phyloP scores from a whole-genome alignment of 2,888 invertebrate species.

The Leptogaster cylindrica region DNA sequence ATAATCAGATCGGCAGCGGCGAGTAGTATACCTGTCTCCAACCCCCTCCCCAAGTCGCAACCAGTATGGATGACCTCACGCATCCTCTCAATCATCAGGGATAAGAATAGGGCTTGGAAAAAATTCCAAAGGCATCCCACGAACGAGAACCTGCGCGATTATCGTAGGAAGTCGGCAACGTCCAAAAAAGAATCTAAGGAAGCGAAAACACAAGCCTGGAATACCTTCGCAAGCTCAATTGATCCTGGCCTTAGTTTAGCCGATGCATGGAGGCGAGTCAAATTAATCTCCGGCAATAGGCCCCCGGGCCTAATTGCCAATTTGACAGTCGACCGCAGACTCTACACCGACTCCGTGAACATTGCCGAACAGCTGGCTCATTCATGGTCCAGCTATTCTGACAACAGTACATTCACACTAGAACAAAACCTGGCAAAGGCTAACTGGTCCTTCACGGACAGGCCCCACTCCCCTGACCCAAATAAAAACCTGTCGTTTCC shows the following conservation, averaged over 20 bases:
- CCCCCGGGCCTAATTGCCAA: background rate
- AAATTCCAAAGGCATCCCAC: background rate
- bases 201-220: background rate
- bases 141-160: background rate
- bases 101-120: background rate
- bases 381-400: background rate
- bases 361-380: background rate
- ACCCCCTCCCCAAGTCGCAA: background rate
- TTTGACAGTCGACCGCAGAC: background rate
- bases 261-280: background rate
- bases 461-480: background rate
- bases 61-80: background rate
- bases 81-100: background rate
- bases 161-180: background rate
- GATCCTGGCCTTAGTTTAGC: background rate
- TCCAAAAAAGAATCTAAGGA: background rate
- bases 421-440: background rate
- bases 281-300: background rate
- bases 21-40: background rate
- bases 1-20: background rate
- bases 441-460: background rate
- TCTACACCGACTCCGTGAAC: background rate
- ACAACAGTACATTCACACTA: background rate
- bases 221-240: background rate
- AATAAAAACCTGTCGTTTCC: background rate